Evolutionary conservation across 2,888 invertebrate species (phyloP).

Genomic region (Octonoba sinensis): DNA sequence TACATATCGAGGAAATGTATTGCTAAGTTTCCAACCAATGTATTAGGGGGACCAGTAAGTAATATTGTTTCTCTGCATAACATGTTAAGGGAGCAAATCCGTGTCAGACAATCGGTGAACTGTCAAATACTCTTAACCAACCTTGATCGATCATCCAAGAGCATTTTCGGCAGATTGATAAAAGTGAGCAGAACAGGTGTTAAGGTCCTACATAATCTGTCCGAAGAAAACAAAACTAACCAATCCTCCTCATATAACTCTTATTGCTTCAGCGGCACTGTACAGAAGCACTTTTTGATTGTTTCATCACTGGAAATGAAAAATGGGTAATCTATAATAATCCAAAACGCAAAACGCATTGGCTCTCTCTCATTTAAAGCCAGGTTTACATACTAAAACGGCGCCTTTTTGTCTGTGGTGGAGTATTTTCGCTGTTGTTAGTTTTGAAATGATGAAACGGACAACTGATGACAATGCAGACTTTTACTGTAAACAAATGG

Average conservation of each 20-base stretch:
- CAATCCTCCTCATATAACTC: no score
- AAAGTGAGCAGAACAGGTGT: no score
- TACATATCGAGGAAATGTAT: no score
- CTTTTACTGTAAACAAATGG: no score
- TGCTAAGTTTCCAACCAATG: no score
- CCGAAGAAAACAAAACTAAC: not conserved
- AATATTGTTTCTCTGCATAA: no score
- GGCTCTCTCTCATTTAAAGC: not conserved
- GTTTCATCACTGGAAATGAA: no score
- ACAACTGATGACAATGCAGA: not conserved
- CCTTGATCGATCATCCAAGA: not conserved
- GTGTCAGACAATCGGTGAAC: not conserved
- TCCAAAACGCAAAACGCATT: no score
- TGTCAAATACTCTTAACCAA: not conserved
- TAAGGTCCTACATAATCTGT: not conserved
- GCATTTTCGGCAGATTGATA: not conserved
- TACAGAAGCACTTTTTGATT: no score
- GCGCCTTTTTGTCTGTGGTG: not conserved
- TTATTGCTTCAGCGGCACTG: not conserved
- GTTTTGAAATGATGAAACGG: not conserved
- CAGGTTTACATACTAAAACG: not conserved
- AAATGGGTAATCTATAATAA: no score
- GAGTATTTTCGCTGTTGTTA: not conserved
- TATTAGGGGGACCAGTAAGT: no score
- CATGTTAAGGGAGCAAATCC: no score